Conservation (phyloP, 2,888 invertebrate genomes). For the Monoplex corrugatus region DNA sequence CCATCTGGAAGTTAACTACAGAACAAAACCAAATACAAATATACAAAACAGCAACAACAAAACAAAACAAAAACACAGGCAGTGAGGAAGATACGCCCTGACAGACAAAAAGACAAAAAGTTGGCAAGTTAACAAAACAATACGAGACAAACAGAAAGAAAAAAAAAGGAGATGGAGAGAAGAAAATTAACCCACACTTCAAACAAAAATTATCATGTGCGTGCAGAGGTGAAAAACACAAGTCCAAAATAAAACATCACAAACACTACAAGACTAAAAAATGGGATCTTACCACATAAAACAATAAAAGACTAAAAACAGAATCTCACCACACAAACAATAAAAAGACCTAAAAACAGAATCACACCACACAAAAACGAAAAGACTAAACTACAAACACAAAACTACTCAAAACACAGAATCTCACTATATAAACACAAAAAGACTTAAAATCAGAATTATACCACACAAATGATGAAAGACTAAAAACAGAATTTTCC, state of each 20-base stretch:
- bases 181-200: too few relatives aligned
- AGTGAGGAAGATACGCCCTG: background rate
- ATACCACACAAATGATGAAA: too few relatives aligned
- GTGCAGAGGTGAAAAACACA: too few relatives aligned
- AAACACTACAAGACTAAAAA: background rate
- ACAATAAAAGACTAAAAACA: background rate
- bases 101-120: background rate
- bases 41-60: too few relatives aligned
- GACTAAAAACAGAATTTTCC: too few relatives aligned
- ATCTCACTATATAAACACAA: too few relatives aligned
- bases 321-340: background rate
- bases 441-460: background rate
- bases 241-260: background rate
- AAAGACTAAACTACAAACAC: background rate
- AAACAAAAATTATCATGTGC: too few relatives aligned
- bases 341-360: background rate
- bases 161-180: conserved; percentile 28
- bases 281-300: background rate
- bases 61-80: too few relatives aligned
- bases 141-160: background rate
- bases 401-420: too few relatives aligned
- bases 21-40: too few relatives aligned
- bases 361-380: background rate
- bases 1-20: too few relatives aligned
- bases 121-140: background rate